Evolutionary conservation across 2,888 invertebrate species (phyloP), one percentile per base, ranked within the genome.

Genomic region (Standfussiana lucernea): DNA sequence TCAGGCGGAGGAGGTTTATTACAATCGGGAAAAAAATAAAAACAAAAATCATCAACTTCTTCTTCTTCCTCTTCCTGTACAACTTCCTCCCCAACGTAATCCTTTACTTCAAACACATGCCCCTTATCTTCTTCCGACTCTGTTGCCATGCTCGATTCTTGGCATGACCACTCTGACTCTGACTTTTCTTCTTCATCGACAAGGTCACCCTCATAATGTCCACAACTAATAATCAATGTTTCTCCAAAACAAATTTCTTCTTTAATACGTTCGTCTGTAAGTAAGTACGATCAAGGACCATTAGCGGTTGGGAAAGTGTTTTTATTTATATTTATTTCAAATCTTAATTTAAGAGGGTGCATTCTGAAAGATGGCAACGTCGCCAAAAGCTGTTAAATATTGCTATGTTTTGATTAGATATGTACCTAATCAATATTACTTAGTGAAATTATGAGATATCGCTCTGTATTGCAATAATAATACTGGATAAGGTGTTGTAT

Each of bases 211-310:
- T 94, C 95, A 82, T 91, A 90, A 86, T 97, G 96, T 15, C 97
- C 94, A 85, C 96, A 97, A 89, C 97, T 97, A 71, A 97, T 94
- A 69, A 97, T 88, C 66, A 97, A 90, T 10, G 95, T 95, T 93
- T 97, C 97, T 40, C 95, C 95, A 89, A 97, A 97, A 86, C 97
- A 95, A 86, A 97, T 85, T 83, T 96, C 92, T 84, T 95, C 91
- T 87, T 97, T 97, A 47, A 97, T 84, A 50, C 92, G 90, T 62
- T 96, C 95, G 89, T 97, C 97, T 97, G 86, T 72, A 93, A 92
- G 86, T 72, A 93, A 92, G 50, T 42, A 62, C 37, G 64, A 69
- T 69, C 50, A 76, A 69, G 28, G n/a, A 59, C 65, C 24, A 68
- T 81, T 75, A 80, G 42, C 42, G 50, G 18, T 37, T 35, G 28